Conservation (phyloP, 1,140 invertebrate species). For the Macrobrachium rosenbergii region DNA sequence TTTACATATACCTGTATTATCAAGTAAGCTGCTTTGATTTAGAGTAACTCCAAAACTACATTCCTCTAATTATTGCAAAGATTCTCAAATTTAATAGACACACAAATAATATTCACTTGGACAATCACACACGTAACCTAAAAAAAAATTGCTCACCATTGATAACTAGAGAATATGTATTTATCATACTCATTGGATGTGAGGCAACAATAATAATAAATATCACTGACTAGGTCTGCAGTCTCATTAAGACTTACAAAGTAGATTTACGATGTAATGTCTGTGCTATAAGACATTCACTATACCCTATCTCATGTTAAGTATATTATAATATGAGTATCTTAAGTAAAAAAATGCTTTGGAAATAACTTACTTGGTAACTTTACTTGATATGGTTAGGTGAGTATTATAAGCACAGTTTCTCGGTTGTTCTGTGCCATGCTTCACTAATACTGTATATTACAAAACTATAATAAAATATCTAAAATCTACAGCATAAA, state of each 20-base stretch:
- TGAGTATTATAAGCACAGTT: constrained; percentile 7
- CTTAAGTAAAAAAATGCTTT: neutral
- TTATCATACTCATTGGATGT: too few species aligned
- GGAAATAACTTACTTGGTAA: constrained; percentile 15
- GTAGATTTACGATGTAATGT: neutral
- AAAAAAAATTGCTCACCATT: too few species aligned
- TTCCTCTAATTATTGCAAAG: too few species aligned
- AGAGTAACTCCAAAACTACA: too few species aligned
- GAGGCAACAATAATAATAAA: too few species aligned
- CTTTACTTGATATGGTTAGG: constrained; percentile 14
- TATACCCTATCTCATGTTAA: neutral
- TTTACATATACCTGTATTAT: too few species aligned
- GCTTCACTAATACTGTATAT: constrained; percentile 3
- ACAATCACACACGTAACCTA: too few species aligned
- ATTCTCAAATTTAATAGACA: too few species aligned
- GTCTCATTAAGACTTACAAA: neutral
- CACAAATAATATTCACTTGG: too few species aligned
- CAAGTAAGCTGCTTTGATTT: too few species aligned
- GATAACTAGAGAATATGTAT: too few species aligned
- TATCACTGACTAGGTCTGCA: constrained; percentile 1
- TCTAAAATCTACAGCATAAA: constrained; percentile 6
- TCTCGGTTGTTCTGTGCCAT: too few species aligned
- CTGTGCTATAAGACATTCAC: neutral
- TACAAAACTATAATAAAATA: constrained; percentile 8
- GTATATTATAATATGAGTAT: neutral